A percentile compares a stretch with the other conserved stretches of the same genome.
Conservation (phyloP, 2,888 invertebrate species). For the Bellardia pandia region DNA sequence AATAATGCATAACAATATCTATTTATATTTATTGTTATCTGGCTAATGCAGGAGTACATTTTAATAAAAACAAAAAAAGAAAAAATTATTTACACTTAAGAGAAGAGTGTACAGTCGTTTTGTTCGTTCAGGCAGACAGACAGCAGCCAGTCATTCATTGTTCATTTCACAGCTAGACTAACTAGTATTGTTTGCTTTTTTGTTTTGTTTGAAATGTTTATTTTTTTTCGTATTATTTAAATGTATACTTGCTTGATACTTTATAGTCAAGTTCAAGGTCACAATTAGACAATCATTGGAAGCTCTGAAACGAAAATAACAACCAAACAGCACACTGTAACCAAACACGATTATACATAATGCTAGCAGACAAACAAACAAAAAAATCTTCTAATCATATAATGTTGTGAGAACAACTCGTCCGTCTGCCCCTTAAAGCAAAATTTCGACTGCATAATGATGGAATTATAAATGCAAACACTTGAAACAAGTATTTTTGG, state of each 20-base stretch:
- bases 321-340: neutral
- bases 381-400: neutral
- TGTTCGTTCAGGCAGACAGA: neutral
- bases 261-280: slow-evolving; percentile 73
- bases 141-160: neutral
- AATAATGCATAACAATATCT: neutral
- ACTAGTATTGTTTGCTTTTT: slow-evolving; percentile 10
- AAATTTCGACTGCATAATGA: neutral
- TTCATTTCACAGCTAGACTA: neutral
- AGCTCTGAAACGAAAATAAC: neutral
- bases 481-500: neutral
- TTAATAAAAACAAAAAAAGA: no score
- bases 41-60: neutral
- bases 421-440: neutral
- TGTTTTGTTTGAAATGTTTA: neutral
- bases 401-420: neutral
- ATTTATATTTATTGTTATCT: neutral
- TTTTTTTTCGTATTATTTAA: neutral
- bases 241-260: slow-evolving; percentile 27
- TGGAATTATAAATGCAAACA: slow-evolving; percentile 26
- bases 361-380: neutral
- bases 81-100: neutral
- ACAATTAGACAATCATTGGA: slow-evolving; percentile 39
- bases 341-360: neutral
- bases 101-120: neutral